Base-by-base conservation (phyloP, 1,140 invertebrate genomes). In the Orchesella cincta region DNA sequence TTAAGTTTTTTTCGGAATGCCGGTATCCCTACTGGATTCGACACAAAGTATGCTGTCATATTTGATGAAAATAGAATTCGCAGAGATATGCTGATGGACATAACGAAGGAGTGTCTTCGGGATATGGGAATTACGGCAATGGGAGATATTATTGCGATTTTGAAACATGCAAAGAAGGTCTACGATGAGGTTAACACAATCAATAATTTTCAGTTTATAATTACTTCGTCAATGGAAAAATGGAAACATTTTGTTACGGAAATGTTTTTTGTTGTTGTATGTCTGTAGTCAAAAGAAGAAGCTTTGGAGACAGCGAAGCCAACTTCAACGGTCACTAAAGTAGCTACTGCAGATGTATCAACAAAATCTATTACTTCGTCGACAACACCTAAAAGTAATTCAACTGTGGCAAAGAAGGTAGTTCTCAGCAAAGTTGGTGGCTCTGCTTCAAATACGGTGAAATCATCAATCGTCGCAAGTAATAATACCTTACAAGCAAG, bases 111-210 rank as follows among this genome's bases (percentile, higher is more conserved):
- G 83, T 93, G 93, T 83, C 85, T 95, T 8, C 88, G 89, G 78
- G 93, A 94, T 82, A 94, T 95, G 92, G 93, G 92, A 0, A 93
- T 95, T 3, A 89, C 88, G 0, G 86, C 91, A 23, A 92, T 94
- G 88, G 93, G 93, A 20, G 93, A 95, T 86, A 89, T 94, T 67
- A 94, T 95, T 83, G 91, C 92, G 18, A 94, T 95, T 80, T 85
- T 94, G 26, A 92, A 92, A 76, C 92, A 94, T 87, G 90, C 93
- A 0, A 93, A 93, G 84, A 86, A 87, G 82, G 91, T 93, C 1
- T 89, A 91, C 83, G 90, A 90, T 81, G 89, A 90, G 83, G 91
- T 84, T 73, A 52, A 54, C n/a, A n/a, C n/a, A n/a, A n/a, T n/a
- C n/a, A n/a, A n/a, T n/a, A n/a, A 54, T 52, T 33, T 73, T 36